These are phyloP conservation scores for Cantharis lateralis DNA, from an alignment of 2,888 invertebrate genomes.

Conservation along the genomic window DNA sequence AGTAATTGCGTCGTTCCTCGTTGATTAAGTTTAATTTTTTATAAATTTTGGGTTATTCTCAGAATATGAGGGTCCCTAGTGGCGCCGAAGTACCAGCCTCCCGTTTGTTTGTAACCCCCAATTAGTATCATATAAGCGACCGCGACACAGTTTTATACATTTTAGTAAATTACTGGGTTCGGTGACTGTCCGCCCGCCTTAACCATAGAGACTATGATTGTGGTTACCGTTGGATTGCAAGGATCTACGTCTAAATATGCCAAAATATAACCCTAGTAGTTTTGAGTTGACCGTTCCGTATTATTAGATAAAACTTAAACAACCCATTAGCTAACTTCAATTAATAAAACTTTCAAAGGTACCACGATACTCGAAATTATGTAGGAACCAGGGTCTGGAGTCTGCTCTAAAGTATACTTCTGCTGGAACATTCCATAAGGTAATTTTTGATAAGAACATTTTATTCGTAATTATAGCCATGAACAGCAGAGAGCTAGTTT, in stretches of 20 bases:
- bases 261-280: background rate
- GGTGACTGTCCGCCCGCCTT: slow-evolving; percentile 56
- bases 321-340: background rate
- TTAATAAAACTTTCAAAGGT: background rate
- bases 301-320: background rate
- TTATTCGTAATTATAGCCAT: too few species aligned
- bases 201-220: slow-evolving; percentile 50
- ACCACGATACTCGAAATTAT: background rate
- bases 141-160: slow-evolving; percentile 44
- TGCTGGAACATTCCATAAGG: too few species aligned
- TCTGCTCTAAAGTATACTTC: too few species aligned
- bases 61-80: slow-evolving; percentile 15
- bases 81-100: slow-evolving; percentile 35
- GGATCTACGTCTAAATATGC: slow-evolving; percentile 1
- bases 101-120: slow-evolving; percentile 35
- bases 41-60: slow-evolving; percentile 2
- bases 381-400: too few species aligned
- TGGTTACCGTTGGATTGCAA: slow-evolving; percentile 4
- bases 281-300: background rate
- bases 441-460: too few species aligned
- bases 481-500: too few species aligned
- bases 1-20: background rate
- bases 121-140: slow-evolving; percentile 36
- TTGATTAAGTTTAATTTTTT: background rate
- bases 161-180: slow-evolving; percentile 57